Evolutionary conservation across 30 jellyfish, hydroid and myxozoan genomes (phyloP).

Genomic region (Rhopilema esculentum): DNA sequence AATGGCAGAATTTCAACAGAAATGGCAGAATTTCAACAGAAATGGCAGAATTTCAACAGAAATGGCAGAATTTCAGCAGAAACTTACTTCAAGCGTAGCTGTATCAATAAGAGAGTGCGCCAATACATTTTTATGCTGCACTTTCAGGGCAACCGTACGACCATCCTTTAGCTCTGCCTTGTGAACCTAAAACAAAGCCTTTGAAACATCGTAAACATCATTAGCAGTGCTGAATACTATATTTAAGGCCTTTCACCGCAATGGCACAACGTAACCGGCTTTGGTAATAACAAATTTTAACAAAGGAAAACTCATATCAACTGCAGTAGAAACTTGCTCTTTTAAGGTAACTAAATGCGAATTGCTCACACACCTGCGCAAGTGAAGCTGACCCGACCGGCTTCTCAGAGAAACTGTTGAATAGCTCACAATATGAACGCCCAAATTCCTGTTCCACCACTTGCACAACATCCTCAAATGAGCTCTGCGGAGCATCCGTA

Average conservation of each 20-base stretch:
- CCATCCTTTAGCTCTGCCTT: conserved; percentile 89
- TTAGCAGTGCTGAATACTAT: background rate
- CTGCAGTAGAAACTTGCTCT: too few relatives aligned
- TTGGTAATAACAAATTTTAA: background rate
- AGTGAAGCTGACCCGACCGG: conserved; percentile 98
- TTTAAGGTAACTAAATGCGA: too few relatives aligned
- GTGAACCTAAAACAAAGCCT: conserved; percentile 68
- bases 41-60: too few relatives aligned
- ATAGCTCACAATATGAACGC: conserved; percentile 44
- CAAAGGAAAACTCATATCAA: background rate
- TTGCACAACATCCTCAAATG: conserved; percentile 73
- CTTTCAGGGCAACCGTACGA: conserved; percentile 83
- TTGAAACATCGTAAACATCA: background rate
- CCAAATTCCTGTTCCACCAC: conserved; percentile 88
- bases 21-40: too few relatives aligned
- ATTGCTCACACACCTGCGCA: conserved; percentile 81
- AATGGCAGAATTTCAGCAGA: background rate
- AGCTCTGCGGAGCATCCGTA: conserved; percentile 92
- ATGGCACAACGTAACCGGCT: background rate
- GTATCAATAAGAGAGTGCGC: conserved; percentile 86
- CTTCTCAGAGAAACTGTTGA: conserved; percentile 70
- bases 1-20: too few relatives aligned
- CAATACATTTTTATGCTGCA: conserved; percentile 88
- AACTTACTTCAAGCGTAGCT: conserved; percentile 79
- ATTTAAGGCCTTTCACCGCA: background rate